Base-by-base conservation (phyloP, 2,113 vertebrate genomes). In the Onychostruthus taczanowskii region DNA sequence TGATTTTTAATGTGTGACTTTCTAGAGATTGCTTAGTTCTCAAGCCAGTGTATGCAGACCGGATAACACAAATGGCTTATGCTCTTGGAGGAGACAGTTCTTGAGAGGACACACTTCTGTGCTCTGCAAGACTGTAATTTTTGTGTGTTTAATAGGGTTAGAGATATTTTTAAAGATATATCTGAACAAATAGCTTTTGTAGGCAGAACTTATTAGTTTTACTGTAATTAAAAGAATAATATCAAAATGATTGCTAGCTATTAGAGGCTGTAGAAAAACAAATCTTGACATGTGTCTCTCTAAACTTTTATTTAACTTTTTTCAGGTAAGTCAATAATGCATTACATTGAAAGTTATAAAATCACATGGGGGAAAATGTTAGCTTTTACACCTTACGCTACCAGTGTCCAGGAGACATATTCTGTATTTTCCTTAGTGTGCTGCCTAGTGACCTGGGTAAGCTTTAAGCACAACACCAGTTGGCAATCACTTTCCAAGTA, bases 331-430 rank as follows among this genome's bases (percentile, higher is more conserved):
- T 86, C 59, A 86, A 27, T 64, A 85, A 70, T 55, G 14, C 24
- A 74, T 86, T 81, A 59, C 22, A 63, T 56, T 86, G 30, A 33
- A 93, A 80, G 31, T 14, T 89, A 62, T 95, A 95, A 97, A 96
- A 92, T 21, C 6, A 8, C 1, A 10, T 24, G 31, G 16, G 30
- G 50, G 76, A 73, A 82, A 31, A 5, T 16, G 14, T 47, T 43
- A 28, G 11, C 6, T 84, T 93, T 80, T 90, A 69, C 55, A 95
- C 37, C 47, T 41, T 41, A 41, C 39, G 58, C 46, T 89, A 69
- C 55, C 87, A 91, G 83, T 97, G 92, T 77, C 50, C 78, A 93
- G 93, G 68, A 92, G 83, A 93, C 23, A 11, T 87, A 86, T 11
- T 28, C 93, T 89, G 18, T 59, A 62, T 97, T 93, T 94, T 90